Evolutionary conservation across 2,797 vertebrate species (phyloP).

Genomic region (Eurystomus glaucurus): DNA sequence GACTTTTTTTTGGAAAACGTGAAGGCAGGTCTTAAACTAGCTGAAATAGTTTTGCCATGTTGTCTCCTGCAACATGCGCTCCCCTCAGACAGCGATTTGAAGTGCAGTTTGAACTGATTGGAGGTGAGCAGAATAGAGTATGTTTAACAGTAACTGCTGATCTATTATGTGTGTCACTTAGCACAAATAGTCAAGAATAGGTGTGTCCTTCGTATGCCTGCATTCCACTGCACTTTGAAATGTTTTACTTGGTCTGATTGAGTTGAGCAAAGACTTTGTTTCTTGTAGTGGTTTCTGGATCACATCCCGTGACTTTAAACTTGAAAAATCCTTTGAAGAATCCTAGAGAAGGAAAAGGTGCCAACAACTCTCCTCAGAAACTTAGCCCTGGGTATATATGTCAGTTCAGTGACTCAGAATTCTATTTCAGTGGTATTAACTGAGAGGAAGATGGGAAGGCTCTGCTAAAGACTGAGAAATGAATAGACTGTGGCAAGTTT

Average conservation of each 20-base stretch:
- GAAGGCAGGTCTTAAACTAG: background rate
- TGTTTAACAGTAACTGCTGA: background rate
- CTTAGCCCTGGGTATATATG: background rate
- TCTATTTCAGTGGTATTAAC: background rate
- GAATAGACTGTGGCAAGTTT: background rate
- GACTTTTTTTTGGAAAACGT: fast-evolving
- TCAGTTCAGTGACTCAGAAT: background rate
- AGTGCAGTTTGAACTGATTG: fast-evolving
- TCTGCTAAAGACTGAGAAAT: background rate
- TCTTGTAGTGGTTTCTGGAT: background rate
- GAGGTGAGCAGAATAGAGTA: fast-evolving
- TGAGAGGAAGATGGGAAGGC: background rate
- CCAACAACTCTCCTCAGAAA: background rate
- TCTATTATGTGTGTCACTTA: background rate
- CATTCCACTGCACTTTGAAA: background rate
- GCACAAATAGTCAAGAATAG: background rate
- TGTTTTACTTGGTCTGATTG: fast-evolving
- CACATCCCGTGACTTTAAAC: background rate
- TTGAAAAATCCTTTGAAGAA: background rate
- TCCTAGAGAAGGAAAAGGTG: background rate
- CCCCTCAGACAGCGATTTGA: background rate
- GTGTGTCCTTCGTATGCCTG: fast-evolving
- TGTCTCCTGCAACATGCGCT: background rate
- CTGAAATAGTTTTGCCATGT: fast-evolving
- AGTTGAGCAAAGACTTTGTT: background rate